phyloP scores from a whole-genome alignment of 2,113 vertebrate genomes.

The Saimiri boliviensis region DNA sequence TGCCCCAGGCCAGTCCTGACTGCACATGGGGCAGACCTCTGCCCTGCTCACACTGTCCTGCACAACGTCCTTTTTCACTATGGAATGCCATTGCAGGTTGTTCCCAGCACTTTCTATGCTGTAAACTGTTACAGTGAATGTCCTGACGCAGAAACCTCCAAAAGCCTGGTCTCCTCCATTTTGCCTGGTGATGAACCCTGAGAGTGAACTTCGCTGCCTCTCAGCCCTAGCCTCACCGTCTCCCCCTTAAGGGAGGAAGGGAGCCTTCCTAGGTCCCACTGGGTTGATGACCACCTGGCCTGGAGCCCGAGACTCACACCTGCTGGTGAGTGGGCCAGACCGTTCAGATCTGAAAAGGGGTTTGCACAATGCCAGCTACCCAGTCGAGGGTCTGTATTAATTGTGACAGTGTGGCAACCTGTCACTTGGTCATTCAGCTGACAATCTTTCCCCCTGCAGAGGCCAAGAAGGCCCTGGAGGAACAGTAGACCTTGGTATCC shows the following conservation, averaged over 20 bases:
- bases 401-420: not conserved
- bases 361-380: not conserved
- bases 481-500: not conserved
- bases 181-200: not conserved
- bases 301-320: not conserved
- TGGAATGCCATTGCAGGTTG: not conserved
- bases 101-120: not conserved
- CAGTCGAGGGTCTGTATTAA: not conserved
- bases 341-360: not conserved
- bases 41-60: not conserved
- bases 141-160: not conserved
- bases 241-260: not conserved
- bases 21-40: rapidly evolving
- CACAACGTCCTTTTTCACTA: not conserved
- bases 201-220: not conserved
- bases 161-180: not conserved
- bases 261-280: not conserved
- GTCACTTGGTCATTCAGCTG: not conserved
- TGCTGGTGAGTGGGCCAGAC: not conserved
- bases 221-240: not conserved
- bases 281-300: not conserved
- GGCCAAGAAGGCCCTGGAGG: not conserved
- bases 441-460: not conserved
- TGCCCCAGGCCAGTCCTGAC: not conserved
- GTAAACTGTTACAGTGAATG: not conserved